Evolutionary conservation across 2,888 invertebrate genomes (phyloP).

Genomic region (Tipula vernalis): DNA sequence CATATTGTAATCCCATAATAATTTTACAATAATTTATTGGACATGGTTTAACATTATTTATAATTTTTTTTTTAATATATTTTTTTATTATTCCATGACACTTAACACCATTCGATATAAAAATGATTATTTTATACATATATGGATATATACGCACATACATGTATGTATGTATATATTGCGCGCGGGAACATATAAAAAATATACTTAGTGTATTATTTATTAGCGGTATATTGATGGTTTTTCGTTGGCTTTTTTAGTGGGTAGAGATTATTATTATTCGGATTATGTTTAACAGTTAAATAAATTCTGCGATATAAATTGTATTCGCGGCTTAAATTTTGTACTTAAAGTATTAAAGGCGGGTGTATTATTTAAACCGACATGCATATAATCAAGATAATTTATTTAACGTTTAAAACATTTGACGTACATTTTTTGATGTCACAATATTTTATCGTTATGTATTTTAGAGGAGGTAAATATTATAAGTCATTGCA

Average conservation of each 20-base stretch:
- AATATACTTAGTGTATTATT: background rate
- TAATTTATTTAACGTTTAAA: too few relatives aligned
- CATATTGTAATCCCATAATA: background rate
- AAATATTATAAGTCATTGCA: too few relatives aligned
- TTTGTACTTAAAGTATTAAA: background rate
- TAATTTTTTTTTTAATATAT: background rate
- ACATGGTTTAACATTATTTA: conserved; percentile 5
- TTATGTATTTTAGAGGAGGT: too few relatives aligned
- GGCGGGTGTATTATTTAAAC: background rate
- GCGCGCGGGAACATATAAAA: background rate
- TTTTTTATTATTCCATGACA: background rate
- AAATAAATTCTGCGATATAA: background rate
- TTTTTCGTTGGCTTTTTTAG: background rate
- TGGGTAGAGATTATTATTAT: background rate
- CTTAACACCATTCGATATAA: conserved; percentile 4
- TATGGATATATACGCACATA: background rate
- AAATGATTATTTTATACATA: background rate
- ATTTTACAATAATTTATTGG: conserved; percentile 8
- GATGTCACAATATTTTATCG: too few relatives aligned
- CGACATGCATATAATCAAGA: too few relatives aligned
- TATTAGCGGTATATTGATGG: background rate
- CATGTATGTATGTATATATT: background rate
- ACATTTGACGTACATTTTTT: too few relatives aligned
- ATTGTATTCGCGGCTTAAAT: background rate
- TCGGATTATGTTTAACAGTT: background rate